Conservation (phyloP, 2,113 vertebrate genomes). For the Pteropus alecto region DNA sequence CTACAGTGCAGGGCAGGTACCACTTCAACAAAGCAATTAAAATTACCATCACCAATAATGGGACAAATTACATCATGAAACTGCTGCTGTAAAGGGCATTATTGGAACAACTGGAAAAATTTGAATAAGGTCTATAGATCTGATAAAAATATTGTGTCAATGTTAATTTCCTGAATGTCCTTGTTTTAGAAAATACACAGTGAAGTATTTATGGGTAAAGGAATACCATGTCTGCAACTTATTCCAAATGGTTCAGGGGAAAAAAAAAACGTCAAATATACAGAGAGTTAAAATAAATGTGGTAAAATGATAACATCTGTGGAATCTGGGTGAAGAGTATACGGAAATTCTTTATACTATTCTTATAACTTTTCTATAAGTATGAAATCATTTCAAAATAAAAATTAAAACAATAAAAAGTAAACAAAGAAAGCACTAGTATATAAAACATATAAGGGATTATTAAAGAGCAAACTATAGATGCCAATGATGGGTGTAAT, state of each 20-base stretch:
- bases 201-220: not conserved
- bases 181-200: constrained; percentile 27
- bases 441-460: not conserved
- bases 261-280: not conserved
- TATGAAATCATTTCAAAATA: constrained; percentile 39
- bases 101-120: not conserved
- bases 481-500: not conserved
- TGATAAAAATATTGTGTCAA: not conserved
- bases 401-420: constrained; percentile 12
- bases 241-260: not conserved
- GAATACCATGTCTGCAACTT: not conserved
- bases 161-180: not conserved
- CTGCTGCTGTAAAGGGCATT: constrained; percentile 18
- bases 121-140: not conserved
- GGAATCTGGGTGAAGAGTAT: not conserved
- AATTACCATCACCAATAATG: not conserved
- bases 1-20: not conserved
- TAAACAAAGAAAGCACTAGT: not conserved
- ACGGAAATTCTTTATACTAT: not conserved
- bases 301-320: not conserved
- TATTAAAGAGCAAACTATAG: constrained; percentile 11
- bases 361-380: constrained; percentile 1
- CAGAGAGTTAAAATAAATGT: not conserved
- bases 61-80: not conserved
- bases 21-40: not conserved